Evolutionary conservation across 1,140 invertebrate genomes (phyloP).

Genomic region (Penaeus indicus): DNA sequence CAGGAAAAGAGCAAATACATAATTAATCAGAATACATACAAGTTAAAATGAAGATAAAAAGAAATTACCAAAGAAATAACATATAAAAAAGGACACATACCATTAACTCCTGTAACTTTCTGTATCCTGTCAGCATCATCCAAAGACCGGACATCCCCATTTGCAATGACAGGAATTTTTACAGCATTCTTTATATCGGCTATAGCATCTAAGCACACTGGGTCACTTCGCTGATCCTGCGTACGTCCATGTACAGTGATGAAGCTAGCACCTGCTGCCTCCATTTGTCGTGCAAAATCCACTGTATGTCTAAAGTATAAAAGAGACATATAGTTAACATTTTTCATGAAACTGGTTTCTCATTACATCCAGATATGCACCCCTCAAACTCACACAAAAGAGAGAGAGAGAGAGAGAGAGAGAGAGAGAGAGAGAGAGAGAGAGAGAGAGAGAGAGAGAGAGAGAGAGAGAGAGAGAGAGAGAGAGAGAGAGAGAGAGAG

Average conservation of each 20-base stretch:
- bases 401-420: no score
- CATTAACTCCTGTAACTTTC: slow-evolving; percentile 80
- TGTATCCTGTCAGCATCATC: slow-evolving; percentile 79
- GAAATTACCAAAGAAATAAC: not conserved
- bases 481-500: no score
- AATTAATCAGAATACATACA: no score
- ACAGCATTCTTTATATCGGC: slow-evolving; percentile 81
- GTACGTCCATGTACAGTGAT: slow-evolving; percentile 92
- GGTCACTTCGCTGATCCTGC: slow-evolving; percentile 81
- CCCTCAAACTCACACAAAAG: no score
- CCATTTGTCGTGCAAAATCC: slow-evolving; percentile 82
- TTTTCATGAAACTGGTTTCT: not conserved
- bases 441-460: no score
- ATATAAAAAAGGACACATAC: slow-evolving; percentile 71
- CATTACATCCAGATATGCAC: not conserved
- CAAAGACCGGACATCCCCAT: slow-evolving; percentile 87
- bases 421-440: no score
- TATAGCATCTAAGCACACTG: slow-evolving; percentile 82
- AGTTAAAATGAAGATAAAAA: not conserved
- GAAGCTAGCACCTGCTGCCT: slow-evolving; percentile 88
- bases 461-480: no score
- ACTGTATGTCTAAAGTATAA: slow-evolving; percentile 74
- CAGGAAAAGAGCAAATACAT: no score
- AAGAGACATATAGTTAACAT: not conserved
- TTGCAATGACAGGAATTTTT: slow-evolving; percentile 87